These are phyloP conservation scores for Diphyllodes magnificus DNA, from an alignment of 2,113 vertebrate species.

Conservation along the genomic window DNA sequence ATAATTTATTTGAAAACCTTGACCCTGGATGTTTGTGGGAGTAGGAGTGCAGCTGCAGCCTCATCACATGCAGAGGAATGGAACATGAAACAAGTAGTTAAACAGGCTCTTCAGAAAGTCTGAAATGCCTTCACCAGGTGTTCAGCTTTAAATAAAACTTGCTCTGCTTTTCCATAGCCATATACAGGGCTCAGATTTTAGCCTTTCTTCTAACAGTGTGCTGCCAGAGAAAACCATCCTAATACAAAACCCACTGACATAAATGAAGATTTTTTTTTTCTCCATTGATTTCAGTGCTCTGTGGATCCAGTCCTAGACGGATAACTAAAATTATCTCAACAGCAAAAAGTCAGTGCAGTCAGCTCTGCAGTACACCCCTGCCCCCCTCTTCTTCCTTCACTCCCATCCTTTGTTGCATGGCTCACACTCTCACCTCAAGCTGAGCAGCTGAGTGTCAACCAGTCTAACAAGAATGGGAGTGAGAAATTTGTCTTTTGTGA, in stretches of 20 bases:
- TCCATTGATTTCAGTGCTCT: neutral
- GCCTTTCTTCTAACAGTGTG: neutral
- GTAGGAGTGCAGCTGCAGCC: neutral
- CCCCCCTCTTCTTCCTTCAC: neutral
- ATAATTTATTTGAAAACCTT: neutral
- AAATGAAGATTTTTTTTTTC: neutral
- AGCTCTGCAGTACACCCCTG: neutral
- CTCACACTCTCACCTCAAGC: neutral
- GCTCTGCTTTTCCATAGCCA: neutral
- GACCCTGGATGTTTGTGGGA: neutral
- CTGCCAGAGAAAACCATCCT: neutral
- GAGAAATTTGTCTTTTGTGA: neutral
- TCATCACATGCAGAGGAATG: neutral
- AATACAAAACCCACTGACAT: neutral
- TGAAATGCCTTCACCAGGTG: neutral
- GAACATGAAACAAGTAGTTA: neutral
- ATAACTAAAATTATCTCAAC: constrained; percentile 2
- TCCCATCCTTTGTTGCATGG: neutral
- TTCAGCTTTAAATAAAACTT: neutral
- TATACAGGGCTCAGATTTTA: neutral
- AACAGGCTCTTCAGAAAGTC: neutral
- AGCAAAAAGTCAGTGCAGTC: constrained; percentile 17
- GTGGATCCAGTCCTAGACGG: constrained; percentile 1
- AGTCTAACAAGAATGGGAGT: neutral
- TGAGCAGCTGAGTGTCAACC: neutral